These are phyloP conservation scores for Micromys minutus DNA, from an alignment of 2,113 vertebrate species.

Conservation along the genomic window DNA sequence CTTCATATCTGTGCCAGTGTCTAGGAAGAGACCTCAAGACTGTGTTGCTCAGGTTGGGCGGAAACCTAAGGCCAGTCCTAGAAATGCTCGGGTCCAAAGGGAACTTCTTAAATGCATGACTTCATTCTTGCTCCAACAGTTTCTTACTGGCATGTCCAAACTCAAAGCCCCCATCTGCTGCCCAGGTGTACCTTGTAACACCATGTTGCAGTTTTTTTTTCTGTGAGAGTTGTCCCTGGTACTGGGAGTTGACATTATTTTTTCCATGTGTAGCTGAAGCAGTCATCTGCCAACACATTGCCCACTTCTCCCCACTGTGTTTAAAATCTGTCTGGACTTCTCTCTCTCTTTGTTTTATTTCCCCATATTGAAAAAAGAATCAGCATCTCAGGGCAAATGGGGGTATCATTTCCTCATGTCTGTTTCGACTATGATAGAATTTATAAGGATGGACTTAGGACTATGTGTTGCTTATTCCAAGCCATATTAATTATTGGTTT, in stretches of 20 bases:
- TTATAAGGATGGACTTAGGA: background rate
- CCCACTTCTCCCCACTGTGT: slow-evolving; percentile 65
- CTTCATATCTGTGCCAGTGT: background rate
- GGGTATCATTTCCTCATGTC: slow-evolving; percentile 21
- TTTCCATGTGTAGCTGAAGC: slow-evolving; percentile 74
- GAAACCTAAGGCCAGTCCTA: background rate
- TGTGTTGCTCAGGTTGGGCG: background rate
- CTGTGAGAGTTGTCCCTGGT: slow-evolving; percentile 71
- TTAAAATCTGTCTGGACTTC: slow-evolving; percentile 79
- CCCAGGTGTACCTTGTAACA: slow-evolving; percentile 36
- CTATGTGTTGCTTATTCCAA: background rate
- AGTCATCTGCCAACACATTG: slow-evolving; percentile 71
- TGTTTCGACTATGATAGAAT: background rate
- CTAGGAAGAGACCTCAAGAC: background rate
- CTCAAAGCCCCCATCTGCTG: slow-evolving; percentile 38
- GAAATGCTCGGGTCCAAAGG: background rate
- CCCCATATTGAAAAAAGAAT: slow-evolving; percentile 51
- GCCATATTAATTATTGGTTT: background rate
- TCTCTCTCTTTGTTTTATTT: slow-evolving; percentile 61
- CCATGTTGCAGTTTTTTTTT: slow-evolving; percentile 48
- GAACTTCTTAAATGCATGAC: background rate
- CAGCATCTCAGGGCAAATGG: slow-evolving; percentile 43
- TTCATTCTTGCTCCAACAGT: background rate
- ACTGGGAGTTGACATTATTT: slow-evolving; percentile 79
- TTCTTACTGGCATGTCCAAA: background rate